Evolutionary conservation across 2,797 vertebrate species (phyloP).

Genomic region (Pithecia hirsuta): DNA sequence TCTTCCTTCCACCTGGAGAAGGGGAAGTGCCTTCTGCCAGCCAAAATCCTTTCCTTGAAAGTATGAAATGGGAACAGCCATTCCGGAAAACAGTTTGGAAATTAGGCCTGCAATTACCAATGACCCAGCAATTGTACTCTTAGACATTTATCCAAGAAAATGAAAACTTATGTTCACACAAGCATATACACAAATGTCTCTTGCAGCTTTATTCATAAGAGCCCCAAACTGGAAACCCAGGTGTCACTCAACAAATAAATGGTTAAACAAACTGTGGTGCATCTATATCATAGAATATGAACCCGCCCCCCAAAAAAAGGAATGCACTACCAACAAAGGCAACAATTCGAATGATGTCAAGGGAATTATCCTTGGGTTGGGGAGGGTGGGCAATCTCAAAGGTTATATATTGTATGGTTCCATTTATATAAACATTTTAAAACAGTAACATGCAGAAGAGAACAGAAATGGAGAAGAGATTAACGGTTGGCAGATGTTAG

Average conservation of each 20-base stretch:
- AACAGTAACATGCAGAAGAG: not conserved
- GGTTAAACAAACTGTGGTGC: not conserved
- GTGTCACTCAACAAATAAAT: not conserved
- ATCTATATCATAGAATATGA: not conserved
- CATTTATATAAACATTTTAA: not conserved
- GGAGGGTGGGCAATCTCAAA: not conserved
- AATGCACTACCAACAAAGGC: not conserved
- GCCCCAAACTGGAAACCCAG: not conserved
- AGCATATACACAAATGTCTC: not conserved
- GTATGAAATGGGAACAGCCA: not conserved
- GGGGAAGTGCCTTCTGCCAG: not conserved
- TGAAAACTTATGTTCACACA: not conserved
- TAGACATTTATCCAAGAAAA: not conserved
- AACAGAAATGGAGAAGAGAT: slow-evolving; percentile 10
- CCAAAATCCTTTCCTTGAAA: slow-evolving; percentile 38
- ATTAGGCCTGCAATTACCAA: not conserved
- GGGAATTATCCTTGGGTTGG: not conserved
- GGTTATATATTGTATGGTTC: not conserved
- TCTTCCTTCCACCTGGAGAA: not conserved
- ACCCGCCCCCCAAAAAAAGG: not conserved
- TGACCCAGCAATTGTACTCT: not conserved
- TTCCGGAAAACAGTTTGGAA: slow-evolving; percentile 2
- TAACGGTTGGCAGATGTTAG: not conserved
- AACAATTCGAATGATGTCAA: not conserved
- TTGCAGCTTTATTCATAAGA: not conserved